Percentiles rank a stretch among this genome's conserved stretches.
Evolutionary conservation across 2,888 invertebrate genomes (phyloP).

Genomic region (Cactoblastis cactorum): DNA sequence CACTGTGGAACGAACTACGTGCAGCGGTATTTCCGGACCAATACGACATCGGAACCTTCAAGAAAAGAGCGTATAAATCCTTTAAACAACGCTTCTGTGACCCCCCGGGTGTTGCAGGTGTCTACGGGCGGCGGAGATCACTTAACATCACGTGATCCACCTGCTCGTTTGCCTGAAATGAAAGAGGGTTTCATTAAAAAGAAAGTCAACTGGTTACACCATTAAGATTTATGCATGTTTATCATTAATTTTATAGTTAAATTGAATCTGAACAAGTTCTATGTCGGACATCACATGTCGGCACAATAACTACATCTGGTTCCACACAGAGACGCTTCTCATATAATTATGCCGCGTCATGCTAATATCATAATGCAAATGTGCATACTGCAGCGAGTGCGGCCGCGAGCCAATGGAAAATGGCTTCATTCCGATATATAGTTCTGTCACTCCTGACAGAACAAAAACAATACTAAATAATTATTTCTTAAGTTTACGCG

Average conservation of each 20-base stretch:
- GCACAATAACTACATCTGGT: constrained; percentile 50
- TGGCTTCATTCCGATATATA: constrained; percentile 51
- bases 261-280: constrained; percentile 6
- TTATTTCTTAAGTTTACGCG: too few species aligned
- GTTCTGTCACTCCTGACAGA: constrained; percentile 17
- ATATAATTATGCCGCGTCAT: constrained; percentile 68
- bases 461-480: constrained; percentile 25
- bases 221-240: constrained; percentile 6
- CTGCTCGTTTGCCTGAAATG: too few species aligned
- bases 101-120: too few species aligned
- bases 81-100: too few species aligned
- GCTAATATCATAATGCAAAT: constrained; percentile 72
- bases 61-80: too few species aligned
- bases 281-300: constrained; percentile 37
- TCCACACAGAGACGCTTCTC: constrained; percentile 39
- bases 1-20: too few species aligned
- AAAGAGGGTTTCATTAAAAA: too few species aligned
- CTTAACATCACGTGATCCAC: too few species aligned
- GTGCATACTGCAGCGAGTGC: constrained; percentile 39
- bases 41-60: too few species aligned
- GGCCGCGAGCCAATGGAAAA: constrained; percentile 48
- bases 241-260: constrained; percentile 9
- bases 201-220: constrained; percentile 1
- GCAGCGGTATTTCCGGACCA: too few species aligned
- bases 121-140: too few species aligned